Evolutionary conservation across 1,140 invertebrate genomes (phyloP).

Genomic region (Colletes gigas): DNA sequence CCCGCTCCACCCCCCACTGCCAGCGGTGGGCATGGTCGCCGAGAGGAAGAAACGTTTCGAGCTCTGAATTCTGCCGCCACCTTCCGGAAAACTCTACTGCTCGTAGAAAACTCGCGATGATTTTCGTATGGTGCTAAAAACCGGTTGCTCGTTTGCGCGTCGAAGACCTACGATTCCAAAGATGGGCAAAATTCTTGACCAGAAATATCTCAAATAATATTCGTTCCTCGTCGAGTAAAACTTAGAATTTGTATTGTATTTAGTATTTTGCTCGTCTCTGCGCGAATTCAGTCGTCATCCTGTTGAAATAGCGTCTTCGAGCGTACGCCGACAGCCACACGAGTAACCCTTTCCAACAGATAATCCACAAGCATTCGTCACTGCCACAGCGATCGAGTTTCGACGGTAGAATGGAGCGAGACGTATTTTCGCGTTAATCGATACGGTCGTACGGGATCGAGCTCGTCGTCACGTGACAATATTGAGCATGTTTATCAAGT

Average conservation of each 20-base stretch:
- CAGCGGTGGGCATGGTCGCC: slow-evolving; percentile 85
- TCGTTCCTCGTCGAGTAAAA: neutral
- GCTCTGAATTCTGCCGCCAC: slow-evolving; percentile 69
- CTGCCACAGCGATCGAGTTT: slow-evolving; percentile 44
- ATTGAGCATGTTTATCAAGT: slow-evolving; percentile 72
- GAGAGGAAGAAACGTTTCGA: slow-evolving; percentile 87
- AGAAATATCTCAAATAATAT: neutral
- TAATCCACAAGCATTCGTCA: slow-evolving; percentile 21
- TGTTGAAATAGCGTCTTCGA: neutral
- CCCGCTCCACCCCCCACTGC: slow-evolving; percentile 80
- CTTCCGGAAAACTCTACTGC: neutral
- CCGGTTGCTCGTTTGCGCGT: slow-evolving; percentile 7
- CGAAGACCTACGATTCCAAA: too few species aligned
- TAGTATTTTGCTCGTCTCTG: neutral
- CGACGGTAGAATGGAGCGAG: slow-evolving; percentile 30
- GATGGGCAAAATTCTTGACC: neutral
- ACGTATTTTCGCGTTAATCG: slow-evolving; percentile 22
- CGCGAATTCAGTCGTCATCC: too few species aligned
- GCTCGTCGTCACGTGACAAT: slow-evolving; percentile 49
- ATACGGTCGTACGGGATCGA: slow-evolving; percentile 16
- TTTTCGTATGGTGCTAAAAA: slow-evolving; percentile 24
- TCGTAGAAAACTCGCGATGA: neutral
- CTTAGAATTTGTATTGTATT: too few species aligned
- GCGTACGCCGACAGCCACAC: neutral
- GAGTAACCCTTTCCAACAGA: neutral